Percentiles rank a stretch among this genome's conserved stretches.
These are phyloP conservation scores for Catamblyrhynchus diadema DNA, from an alignment of 2,797 vertebrate species.

Conservation along the genomic window DNA sequence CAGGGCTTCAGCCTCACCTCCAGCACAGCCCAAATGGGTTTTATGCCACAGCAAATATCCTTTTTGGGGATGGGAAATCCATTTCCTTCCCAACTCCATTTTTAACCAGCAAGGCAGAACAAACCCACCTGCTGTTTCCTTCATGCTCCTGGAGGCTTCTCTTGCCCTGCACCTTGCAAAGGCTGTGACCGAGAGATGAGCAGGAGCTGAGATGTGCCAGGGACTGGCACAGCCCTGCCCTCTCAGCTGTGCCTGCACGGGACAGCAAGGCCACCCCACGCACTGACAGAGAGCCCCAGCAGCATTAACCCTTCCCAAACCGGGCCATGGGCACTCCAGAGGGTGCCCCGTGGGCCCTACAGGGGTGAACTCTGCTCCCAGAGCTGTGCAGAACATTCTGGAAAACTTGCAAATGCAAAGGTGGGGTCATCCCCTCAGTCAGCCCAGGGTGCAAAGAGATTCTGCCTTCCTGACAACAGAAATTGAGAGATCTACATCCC, in stretches of 20 bases:
- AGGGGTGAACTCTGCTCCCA: neutral
- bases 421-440: neutral
- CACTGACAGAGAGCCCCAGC: neutral
- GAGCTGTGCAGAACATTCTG: fast-evolving
- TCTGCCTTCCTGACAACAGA: neutral
- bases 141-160: neutral
- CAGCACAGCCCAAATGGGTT: neutral
- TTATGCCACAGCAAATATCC: neutral
- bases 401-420: neutral
- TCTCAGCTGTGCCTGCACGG: neutral
- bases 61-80: neutral
- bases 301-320: neutral
- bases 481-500: neutral
- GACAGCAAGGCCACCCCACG: too few relatives aligned
- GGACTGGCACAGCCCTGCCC: neutral
- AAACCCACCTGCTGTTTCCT: constrained; percentile 17
- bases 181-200: neutral
- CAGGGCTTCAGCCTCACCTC: neutral
- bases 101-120: constrained; percentile 29
- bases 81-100: neutral
- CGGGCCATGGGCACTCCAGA: neutral
- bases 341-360: neutral
- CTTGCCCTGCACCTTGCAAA: neutral
- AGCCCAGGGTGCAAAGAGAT: neutral
- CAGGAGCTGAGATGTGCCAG: fast-evolving